Conservation (phyloP, 2,113 vertebrate species). For the Epinephelus lanceolatus region DNA sequence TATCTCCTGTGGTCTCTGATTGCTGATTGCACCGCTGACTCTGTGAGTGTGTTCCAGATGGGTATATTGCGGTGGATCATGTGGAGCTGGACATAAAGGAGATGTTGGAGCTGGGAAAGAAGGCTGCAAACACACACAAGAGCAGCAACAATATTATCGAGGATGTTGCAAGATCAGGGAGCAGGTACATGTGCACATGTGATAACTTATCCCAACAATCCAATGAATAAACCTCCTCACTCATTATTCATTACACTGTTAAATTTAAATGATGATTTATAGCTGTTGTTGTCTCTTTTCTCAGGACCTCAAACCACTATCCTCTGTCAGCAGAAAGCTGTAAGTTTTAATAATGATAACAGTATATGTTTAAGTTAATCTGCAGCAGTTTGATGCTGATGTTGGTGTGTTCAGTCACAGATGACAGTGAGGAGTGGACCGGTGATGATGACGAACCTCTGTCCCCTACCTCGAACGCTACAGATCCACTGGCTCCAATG, state of each 20-base stretch:
- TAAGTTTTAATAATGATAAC: slow-evolving; percentile 62
- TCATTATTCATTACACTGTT: not conserved
- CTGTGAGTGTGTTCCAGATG: slow-evolving; percentile 74
- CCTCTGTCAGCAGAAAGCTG: slow-evolving; percentile 73
- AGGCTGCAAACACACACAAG: slow-evolving; percentile 23
- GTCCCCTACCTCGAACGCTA: slow-evolving; percentile 7
- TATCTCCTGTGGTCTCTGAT: not conserved
- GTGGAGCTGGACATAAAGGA: slow-evolving; percentile 79
- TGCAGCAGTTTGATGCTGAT: slow-evolving; percentile 19
- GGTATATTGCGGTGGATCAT: slow-evolving; percentile 70
- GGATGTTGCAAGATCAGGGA: slow-evolving; percentile 39
- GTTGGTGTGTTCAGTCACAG: slow-evolving; percentile 82
- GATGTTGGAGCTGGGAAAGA: slow-evolving; percentile 77
- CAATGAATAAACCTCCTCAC: not conserved
- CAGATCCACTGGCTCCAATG: slow-evolving; percentile 19
- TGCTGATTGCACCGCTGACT: not conserved
- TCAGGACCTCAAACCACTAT: slow-evolving; percentile 74
- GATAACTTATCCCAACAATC: not conserved
- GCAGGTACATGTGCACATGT: slow-evolving; percentile 49
- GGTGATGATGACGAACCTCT: slow-evolving; percentile 85
- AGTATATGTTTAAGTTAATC: not conserved
- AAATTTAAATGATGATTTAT: not conserved
- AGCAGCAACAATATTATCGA: not conserved
- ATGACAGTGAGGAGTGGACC: slow-evolving; percentile 87
- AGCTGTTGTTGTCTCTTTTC: not conserved